phyloP scores from a whole-genome alignment of 2,113 vertebrate genomes.

The Siniperca chuatsi region DNA sequence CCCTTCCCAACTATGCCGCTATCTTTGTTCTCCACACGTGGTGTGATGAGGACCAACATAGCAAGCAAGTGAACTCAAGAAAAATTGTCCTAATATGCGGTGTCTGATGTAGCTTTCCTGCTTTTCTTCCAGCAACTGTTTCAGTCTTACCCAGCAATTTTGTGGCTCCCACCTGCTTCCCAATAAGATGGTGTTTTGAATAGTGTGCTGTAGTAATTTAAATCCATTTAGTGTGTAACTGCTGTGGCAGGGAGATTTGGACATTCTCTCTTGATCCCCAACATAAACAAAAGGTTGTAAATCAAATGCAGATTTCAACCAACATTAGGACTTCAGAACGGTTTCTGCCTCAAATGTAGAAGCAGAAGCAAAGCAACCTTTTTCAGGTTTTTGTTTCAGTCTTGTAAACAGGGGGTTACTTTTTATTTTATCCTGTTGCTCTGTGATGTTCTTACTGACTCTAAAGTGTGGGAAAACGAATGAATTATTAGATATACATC shows the following conservation, averaged over 20 bases:
- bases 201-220: not conserved
- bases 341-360: not conserved
- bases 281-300: not conserved
- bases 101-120: not conserved
- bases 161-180: not conserved
- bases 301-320: not conserved
- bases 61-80: not conserved
- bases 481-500: too few species aligned
- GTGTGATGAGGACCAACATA: too few species aligned
- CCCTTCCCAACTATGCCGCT: too few species aligned
- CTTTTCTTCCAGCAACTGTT: not conserved
- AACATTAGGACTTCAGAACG: not conserved
- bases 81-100: not conserved
- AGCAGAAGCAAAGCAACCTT: not conserved
- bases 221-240: not conserved
- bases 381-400: not conserved
- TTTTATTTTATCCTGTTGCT: not conserved
- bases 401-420: not conserved
- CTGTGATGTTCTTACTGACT: not conserved
- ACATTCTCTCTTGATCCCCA: not conserved
- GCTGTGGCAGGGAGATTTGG: not conserved
- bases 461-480: not conserved
- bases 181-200: not conserved
- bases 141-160: not conserved
- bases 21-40: too few species aligned